Evolutionary conservation across 2,113 vertebrate species (phyloP).

Genomic region (Bufo bufo): DNA sequence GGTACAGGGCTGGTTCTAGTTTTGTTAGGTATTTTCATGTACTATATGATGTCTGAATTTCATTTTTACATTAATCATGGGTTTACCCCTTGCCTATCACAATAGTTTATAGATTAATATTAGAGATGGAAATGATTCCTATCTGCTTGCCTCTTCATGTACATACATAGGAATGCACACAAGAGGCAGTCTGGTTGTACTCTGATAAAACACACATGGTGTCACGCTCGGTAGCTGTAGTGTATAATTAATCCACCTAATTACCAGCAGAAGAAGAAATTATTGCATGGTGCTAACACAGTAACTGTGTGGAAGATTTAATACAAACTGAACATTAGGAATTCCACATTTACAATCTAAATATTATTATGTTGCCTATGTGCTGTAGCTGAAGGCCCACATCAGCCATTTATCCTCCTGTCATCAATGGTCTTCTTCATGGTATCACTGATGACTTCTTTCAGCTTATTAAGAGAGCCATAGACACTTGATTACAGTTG

Average conservation of each 20-base stretch:
- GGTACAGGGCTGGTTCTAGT: too few species aligned
- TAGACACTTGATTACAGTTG: background rate
- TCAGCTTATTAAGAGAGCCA: background rate
- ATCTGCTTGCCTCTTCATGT: background rate
- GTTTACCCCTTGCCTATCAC: background rate
- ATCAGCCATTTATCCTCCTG: background rate
- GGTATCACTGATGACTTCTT: background rate
- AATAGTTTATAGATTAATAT: background rate
- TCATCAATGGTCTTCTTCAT: background rate
- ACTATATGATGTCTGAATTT: too few species aligned
- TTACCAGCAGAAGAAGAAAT: slow-evolving; percentile 17
- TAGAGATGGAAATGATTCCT: background rate
- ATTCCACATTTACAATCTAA: slow-evolving; percentile 6
- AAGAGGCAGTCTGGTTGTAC: slow-evolving; percentile 29
- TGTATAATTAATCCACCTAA: slow-evolving; percentile 42
- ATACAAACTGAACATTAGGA: slow-evolving; percentile 14
- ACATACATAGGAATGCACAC: background rate
- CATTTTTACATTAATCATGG: too few species aligned
- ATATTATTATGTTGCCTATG: background rate
- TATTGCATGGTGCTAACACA: background rate
- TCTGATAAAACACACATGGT: slow-evolving; percentile 36
- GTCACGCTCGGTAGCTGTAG: slow-evolving; percentile 19
- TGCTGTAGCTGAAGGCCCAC: background rate
- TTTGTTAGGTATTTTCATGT: too few species aligned
- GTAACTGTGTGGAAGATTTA: background rate